phyloP scores from a whole-genome alignment of 2,113 vertebrate species.

The Planiliza haematocheilus region DNA sequence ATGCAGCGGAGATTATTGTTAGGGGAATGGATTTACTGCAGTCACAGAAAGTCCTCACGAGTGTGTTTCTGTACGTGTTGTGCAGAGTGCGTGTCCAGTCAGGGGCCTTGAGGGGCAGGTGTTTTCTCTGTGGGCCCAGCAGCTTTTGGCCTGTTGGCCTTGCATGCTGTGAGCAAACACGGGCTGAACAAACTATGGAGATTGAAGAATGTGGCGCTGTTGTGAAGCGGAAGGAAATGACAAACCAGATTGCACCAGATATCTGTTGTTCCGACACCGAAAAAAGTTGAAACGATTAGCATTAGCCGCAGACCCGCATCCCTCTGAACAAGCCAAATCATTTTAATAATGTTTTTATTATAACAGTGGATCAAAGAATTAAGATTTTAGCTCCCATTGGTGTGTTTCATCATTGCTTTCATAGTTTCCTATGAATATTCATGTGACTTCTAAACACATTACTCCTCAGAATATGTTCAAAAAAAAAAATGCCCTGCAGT shows the following conservation, averaged over 20 bases:
- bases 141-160: slow-evolving; percentile 61
- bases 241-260: slow-evolving; percentile 42
- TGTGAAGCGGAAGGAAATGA: slow-evolving; percentile 62
- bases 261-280: slow-evolving; percentile 11
- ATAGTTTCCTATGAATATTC: slow-evolving; percentile 14
- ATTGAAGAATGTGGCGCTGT: slow-evolving; percentile 65
- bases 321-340: neutral
- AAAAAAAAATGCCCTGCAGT: no score
- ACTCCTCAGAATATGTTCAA: slow-evolving; percentile 9
- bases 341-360: neutral
- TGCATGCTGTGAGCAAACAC: slow-evolving; percentile 72
- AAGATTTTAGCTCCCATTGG: neutral
- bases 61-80: slow-evolving; percentile 21
- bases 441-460: neutral
- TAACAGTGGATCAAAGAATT: neutral
- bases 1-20: slow-evolving; percentile 17
- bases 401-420: slow-evolving; percentile 1
- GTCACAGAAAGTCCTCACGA: slow-evolving; percentile 37
- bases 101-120: slow-evolving; percentile 68
- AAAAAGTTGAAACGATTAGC: slow-evolving; percentile 17
- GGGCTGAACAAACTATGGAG: slow-evolving; percentile 68
- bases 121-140: slow-evolving; percentile 77
- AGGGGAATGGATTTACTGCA: neutral
- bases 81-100: slow-evolving; percentile 34
- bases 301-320: slow-evolving; percentile 47